These are phyloP conservation scores for Caenorhabditis drosophilae DNA, from an alignment of 2,888 invertebrate genomes.

Conservation along the genomic window DNA sequence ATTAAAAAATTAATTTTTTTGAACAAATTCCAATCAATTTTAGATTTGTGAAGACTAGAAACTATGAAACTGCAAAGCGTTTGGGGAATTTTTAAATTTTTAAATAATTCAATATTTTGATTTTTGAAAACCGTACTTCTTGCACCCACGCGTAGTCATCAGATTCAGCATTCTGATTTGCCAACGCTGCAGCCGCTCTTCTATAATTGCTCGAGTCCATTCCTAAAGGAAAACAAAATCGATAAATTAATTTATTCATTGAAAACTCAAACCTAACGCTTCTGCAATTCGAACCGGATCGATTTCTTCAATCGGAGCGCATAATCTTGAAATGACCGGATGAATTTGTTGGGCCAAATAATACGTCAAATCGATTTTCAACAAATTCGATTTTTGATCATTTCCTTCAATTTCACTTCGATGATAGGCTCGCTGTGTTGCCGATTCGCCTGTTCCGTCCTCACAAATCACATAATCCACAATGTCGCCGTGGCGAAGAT, in stretches of 20 bases:
- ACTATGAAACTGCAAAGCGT: not conserved
- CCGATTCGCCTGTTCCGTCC: slow-evolving; percentile 80
- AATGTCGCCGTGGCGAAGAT: slow-evolving; percentile 90
- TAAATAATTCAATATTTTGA: not conserved
- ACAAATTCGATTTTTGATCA: too few species aligned
- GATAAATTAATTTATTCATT: too few species aligned
- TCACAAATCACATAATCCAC: slow-evolving; percentile 93
- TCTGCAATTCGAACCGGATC: slow-evolving; percentile 88
- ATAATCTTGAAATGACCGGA: slow-evolving; percentile 91
- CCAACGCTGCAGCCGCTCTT: slow-evolving; percentile 34
- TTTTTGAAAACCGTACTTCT: slow-evolving; percentile 8
- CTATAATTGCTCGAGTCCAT: slow-evolving; percentile 52
- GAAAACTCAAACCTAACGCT: too few species aligned
- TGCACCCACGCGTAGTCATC: slow-evolving; percentile 37
- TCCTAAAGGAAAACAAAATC: too few species aligned
- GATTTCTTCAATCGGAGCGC: slow-evolving; percentile 92
- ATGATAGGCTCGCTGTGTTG: slow-evolving; percentile 91
- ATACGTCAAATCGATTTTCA: slow-evolving; percentile 80
- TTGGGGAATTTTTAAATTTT: not conserved
- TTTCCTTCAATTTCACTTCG: slow-evolving; percentile 82
- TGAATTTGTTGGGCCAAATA: slow-evolving; percentile 93
- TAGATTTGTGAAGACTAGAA: not conserved
- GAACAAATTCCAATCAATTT: not conserved
- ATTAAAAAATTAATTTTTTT: not conserved
- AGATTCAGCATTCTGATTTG: slow-evolving; percentile 30